A percentile compares a stretch with the other conserved stretches of the same genome.
Evolutionary conservation across 1,140 invertebrate species (phyloP).

Genomic region (Lordiphosa clarofinis): DNA sequence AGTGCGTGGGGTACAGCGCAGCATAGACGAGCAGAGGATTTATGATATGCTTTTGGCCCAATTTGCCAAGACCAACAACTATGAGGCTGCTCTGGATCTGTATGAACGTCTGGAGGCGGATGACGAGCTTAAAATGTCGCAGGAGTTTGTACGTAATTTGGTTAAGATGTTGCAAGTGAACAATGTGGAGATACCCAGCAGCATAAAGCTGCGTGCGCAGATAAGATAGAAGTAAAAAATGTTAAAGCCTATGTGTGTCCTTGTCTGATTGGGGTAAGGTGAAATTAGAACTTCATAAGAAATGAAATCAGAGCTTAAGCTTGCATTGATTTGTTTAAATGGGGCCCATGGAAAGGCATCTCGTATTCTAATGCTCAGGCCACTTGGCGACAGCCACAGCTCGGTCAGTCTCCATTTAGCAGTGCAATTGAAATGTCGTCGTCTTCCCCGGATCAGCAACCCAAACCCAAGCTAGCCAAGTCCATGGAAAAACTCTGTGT

Average conservation of each 20-base stretch:
- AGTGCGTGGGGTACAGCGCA: constrained; percentile 51
- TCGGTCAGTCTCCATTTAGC: too few species aligned
- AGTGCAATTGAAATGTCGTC: too few species aligned
- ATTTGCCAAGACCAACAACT: constrained; percentile 79
- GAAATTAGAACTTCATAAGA: too few species aligned
- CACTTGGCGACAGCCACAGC: too few species aligned
- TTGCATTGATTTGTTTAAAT: too few species aligned
- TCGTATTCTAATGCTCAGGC: too few species aligned
- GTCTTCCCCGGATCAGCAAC: too few species aligned
- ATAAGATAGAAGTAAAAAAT: constrained; percentile 44
- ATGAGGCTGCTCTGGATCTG: constrained; percentile 69
- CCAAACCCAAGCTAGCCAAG: background rate
- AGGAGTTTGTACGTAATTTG: constrained; percentile 68
- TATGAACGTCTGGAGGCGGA: constrained; percentile 75
- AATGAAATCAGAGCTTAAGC: too few species aligned
- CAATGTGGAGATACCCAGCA: constrained; percentile 67
- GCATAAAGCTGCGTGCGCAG: constrained; percentile 65
- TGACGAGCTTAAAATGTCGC: constrained; percentile 72
- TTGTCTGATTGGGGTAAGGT: too few species aligned
- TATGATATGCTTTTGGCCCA: constrained; percentile 79
- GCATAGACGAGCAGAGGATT: constrained; percentile 70
- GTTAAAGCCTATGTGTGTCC: too few species aligned
- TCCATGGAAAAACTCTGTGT: constrained; percentile 7
- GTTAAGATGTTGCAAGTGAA: constrained; percentile 67
- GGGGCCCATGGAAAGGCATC: too few species aligned